phyloP scores from a whole-genome alignment of 2,888 invertebrate species.

The Sarcophaga carnaria region DNA sequence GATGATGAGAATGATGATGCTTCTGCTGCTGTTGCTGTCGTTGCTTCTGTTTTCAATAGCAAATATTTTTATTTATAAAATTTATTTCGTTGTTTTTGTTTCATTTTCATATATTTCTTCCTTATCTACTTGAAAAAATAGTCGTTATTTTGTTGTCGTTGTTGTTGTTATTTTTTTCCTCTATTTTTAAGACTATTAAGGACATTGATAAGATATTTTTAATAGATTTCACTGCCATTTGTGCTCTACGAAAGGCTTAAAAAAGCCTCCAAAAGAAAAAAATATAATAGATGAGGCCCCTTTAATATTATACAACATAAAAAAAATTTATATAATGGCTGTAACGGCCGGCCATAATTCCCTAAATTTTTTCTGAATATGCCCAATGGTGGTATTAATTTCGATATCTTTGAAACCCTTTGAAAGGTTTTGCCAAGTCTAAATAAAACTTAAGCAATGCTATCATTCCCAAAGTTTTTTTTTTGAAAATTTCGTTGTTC shows the following conservation, averaged over 20 bases:
- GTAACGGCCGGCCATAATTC: not conserved
- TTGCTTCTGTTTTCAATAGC: conserved; percentile 39
- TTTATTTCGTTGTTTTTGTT: conserved; percentile 2
- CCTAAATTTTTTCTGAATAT: not conserved
- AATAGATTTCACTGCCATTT: conserved; percentile 5
- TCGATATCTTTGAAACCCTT: not conserved
- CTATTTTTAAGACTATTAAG: not conserved
- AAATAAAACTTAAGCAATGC: not conserved
- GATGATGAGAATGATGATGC: conserved; percentile 26
- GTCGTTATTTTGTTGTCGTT: conserved; percentile 18
- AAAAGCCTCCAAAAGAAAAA: no score
- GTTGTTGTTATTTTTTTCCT: not conserved
- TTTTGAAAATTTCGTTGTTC: no score
- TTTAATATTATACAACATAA: no score
- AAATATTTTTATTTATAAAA: conserved; percentile 58
- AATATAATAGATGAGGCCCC: no score
- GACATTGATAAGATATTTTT: not conserved
- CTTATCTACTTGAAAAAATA: conserved; percentile 16
- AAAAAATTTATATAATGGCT: no score
- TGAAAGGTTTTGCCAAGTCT: not conserved
- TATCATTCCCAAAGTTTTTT: no score
- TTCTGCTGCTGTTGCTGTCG: conserved; percentile 21
- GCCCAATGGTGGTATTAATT: not conserved
- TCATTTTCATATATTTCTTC: not conserved
- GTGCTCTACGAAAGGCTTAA: not conserved